A percentile compares a stretch with the other conserved stretches of the same genome.
These are phyloP conservation scores for Myotis brandtii DNA, from an alignment of 2,113 vertebrate genomes.

Conservation along the genomic window DNA sequence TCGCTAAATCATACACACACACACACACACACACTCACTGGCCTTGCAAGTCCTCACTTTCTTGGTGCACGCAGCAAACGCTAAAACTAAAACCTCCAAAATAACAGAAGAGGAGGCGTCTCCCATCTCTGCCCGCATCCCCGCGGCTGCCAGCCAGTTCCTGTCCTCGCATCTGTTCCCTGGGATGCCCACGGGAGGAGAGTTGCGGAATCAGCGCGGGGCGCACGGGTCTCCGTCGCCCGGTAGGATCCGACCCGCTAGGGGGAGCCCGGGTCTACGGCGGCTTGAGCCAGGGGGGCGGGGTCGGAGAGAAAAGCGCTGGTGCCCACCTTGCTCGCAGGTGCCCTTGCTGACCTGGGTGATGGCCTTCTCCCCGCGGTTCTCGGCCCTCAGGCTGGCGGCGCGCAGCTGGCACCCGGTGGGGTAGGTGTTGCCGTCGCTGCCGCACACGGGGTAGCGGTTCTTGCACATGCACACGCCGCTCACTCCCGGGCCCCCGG, in stretches of 20 bases:
- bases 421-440: conserved; percentile 90
- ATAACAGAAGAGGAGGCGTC: background rate
- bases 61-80: background rate
- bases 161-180: background rate
- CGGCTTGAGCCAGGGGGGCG: background rate
- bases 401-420: conserved; percentile 90
- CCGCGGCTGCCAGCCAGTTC: background rate
- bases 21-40: background rate
- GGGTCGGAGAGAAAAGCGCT: background rate
- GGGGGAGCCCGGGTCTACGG: background rate
- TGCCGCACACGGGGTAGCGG: conserved; percentile 93
- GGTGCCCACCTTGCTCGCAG: conserved; percentile 91
- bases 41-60: background rate
- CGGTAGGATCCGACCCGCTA: background rate
- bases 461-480: conserved; percentile 92
- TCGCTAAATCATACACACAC: background rate
- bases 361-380: conserved; percentile 84
- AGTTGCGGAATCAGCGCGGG: background rate
- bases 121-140: background rate
- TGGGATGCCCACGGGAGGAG: background rate
- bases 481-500: conserved; percentile 62
- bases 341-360: conserved; percentile 91
- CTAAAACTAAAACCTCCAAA: conserved; percentile 2
- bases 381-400: conserved; percentile 87
- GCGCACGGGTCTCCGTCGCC: background rate